Conservation (phyloP, 2,797 vertebrate species). For the Notoglanidium macrostoma region DNA sequence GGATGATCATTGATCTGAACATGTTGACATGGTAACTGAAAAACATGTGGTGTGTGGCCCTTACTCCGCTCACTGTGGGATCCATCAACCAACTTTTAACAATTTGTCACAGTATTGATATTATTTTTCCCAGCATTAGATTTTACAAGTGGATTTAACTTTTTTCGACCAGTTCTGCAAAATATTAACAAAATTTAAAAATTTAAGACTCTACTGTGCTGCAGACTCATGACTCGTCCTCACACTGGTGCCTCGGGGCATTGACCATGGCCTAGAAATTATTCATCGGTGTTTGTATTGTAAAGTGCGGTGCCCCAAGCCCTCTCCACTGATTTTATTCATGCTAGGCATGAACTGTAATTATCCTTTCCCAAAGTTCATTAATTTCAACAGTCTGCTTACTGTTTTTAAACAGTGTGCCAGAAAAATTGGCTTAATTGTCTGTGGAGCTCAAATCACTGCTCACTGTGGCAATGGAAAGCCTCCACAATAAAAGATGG, state of each 20-base stretch:
- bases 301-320: not conserved
- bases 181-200: not conserved
- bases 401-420: not conserved
- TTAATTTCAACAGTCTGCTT: not conserved
- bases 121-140: not conserved
- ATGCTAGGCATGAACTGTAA: not conserved
- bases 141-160: not conserved
- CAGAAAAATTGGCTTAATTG: not conserved
- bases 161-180: too few relatives aligned
- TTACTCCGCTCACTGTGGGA: not conserved
- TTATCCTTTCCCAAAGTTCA: not conserved
- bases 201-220: not conserved
- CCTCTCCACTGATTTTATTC: constrained; percentile 3
- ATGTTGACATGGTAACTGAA: constrained; percentile 4
- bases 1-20: not conserved
- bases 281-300: constrained; percentile 12
- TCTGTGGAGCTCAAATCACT: not conserved
- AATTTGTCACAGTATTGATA: not conserved
- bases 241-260: not conserved
- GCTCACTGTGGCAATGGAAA: constrained; percentile 5
- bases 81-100: not conserved
- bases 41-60: not conserved
- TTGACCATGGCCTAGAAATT: not conserved
- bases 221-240: not conserved
- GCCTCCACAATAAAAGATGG: not conserved